Base-by-base conservation (phyloP, 2,113 vertebrate species). In the Boulengeromyrus knoepffleri region DNA sequence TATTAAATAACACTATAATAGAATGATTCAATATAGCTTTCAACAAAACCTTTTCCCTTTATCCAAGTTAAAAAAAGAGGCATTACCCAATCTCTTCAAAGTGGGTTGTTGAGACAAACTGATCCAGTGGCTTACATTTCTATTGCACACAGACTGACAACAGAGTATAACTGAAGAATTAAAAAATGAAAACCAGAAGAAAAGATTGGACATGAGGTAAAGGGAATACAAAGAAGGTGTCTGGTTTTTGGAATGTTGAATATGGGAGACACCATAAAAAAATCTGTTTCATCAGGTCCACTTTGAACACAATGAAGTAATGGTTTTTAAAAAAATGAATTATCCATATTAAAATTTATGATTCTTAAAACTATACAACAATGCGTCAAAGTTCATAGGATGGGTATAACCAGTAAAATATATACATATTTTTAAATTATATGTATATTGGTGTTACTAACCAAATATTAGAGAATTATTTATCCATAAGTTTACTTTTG, bases 1-100 rank as follows among this genome's bases (percentile, higher is more conserved):
- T 97, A 97, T 98, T 98, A 97, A 97, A 98, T 98, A 97, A 97
- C 97, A 98, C 96, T 96, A 97, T 97, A 96, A 97, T 97, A 97
- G 96, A 97, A 96, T 96, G 96, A 96, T 96, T 95, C 96, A 92
- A 97, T 97, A 97, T 96, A 96, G 95, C 96, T 95, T 96, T 96
- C 96, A 95, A 97, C 95, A 97, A 97, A 97, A 97, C 95, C 94
- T 89, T 19, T 83, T 92, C 36, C 77, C 91, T 92, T 90, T 91
- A 91, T 87, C 95, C 96, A 97, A 94, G 97, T 97, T 97, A 95
- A 97, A 97, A 97, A 96, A 92, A 94, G 92, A 93, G 90, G 62
- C 50, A 94, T 89, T 95, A 94, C 92, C 88, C 95, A 96, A 94
- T 92, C 93, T 95, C 96, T 95, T 94, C 31, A 90, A 95, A 96